phyloP scores from a whole-genome alignment of 2,113 vertebrate species.

The Microtus montanus region DNA sequence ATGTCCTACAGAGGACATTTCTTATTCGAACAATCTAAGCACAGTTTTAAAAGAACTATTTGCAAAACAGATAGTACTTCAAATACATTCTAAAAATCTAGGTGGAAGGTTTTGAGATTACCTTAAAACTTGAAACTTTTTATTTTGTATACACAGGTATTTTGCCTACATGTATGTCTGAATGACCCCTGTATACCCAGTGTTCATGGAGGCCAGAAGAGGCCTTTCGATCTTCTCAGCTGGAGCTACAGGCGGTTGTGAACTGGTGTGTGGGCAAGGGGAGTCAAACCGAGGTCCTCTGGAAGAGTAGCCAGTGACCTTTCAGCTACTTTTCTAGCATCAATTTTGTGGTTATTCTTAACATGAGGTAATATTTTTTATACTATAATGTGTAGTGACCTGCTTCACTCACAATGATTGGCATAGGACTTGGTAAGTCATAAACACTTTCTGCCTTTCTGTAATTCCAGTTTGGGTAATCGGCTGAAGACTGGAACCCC shows the following conservation, averaged over 20 bases:
- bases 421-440: not conserved
- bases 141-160: not conserved
- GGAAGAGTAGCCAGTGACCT: not conserved
- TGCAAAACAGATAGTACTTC: not conserved
- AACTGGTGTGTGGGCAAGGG: too few species aligned
- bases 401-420: not conserved
- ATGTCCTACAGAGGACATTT: not conserved
- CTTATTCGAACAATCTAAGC: not conserved
- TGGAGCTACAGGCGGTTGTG: not conserved
- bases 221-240: too few species aligned
- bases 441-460: not conserved
- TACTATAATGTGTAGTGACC: not conserved
- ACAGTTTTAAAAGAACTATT: not conserved
- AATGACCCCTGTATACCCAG: too few species aligned
- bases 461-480: not conserved
- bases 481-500: not conserved
- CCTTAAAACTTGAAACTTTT: not conserved
- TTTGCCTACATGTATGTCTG: not conserved
- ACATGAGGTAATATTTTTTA: not conserved
- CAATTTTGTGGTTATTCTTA: not conserved
- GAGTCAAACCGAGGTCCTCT: not conserved
- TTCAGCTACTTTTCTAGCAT: not conserved
- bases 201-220: not conserved
- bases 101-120: not conserved
- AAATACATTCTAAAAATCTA: not conserved